Base-by-base conservation (phyloP, 92 coral and sea anemone species). In the Metridium senile region DNA sequence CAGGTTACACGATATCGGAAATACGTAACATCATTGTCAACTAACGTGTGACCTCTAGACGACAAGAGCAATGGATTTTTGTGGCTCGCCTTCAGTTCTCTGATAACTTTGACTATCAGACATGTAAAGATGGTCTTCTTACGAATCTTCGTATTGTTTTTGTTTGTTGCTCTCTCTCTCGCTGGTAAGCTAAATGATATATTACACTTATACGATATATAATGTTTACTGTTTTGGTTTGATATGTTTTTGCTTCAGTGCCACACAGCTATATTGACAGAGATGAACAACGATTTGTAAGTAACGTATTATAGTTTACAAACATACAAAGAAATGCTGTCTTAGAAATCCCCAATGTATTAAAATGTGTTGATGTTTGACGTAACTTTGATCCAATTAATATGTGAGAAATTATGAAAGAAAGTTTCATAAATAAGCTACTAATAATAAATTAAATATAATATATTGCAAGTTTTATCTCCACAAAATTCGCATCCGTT, bases 241-340 rank as follows among this genome's bases (percentile, higher is more conserved):
- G 66, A 6, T 63, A 9, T 54, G 20, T 54, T 16, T 6, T 0
- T 57, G 9, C 32, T 73, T 57, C 64, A 73, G 78, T 62, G 8
- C 67, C 78, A 6, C 28, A 18, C 23, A 17, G 68, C 20, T 58
- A 20, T 22, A 54, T 73, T n/a, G 78, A 73, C 78, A 58, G 56
- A 39, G 72, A 73, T 33, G 78, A 73, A 58, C 78, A 73, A 51
- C 63, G 19, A 13, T 73, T 73, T 32, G 78, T 73, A 58, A 73
- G 78, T 73, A 30, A n/a, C n/a, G n/a, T 51, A 11, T 10, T 7
- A 3, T 0, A 17, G 9, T 28, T 11, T 66, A 33, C 22, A 17
- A 39, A 54, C 4, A 54, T 17, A 53, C 59, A 53, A 53, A 53
- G 59, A 26, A 26, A 59, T 20, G 4, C 22, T 59, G 65, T 59